phyloP scores from a whole-genome alignment of 2,797 vertebrate species.

The Lutjanus campechanus region DNA sequence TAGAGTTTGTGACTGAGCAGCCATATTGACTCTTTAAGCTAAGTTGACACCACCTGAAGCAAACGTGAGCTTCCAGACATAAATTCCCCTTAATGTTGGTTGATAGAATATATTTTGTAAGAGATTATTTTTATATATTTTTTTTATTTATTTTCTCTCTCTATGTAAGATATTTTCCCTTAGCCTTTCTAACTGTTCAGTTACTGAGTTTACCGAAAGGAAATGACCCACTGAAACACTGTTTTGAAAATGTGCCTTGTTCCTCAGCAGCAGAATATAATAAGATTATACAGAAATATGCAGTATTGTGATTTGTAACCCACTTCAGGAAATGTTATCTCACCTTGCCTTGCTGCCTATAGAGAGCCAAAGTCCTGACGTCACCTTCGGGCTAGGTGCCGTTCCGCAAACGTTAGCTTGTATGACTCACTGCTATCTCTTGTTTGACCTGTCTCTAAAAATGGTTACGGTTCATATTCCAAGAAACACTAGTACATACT shows the following conservation, averaged over 20 bases:
- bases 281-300: slow-evolving; percentile 36
- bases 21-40: slow-evolving; percentile 62
- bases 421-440: neutral
- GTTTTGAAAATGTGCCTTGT: slow-evolving; percentile 74
- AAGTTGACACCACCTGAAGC: slow-evolving; percentile 57
- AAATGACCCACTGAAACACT: slow-evolving; percentile 39
- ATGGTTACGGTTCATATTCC: neutral
- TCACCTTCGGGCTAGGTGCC: neutral
- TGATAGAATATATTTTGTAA: slow-evolving; percentile 97
- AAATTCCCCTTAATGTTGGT: slow-evolving; percentile 85
- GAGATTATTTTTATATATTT: slow-evolving; percentile 99
- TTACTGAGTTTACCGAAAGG: slow-evolving; percentile 59
- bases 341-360: neutral
- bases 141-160: slow-evolving; percentile 92
- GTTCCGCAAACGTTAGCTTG: slow-evolving; percentile 2
- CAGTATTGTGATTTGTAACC: slow-evolving; percentile 17
- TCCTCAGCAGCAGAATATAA: slow-evolving; percentile 53
- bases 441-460: neutral
- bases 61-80: slow-evolving; percentile 81
- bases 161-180: slow-evolving; percentile 80
- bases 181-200: slow-evolving; percentile 75
- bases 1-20: slow-evolving; percentile 80
- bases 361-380: neutral
- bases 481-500: neutral
- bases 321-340: slow-evolving; percentile 21